These are phyloP conservation scores for Tryphoninae sp. DNA, from an alignment of 2,888 invertebrate species.

Conservation along the genomic window DNA sequence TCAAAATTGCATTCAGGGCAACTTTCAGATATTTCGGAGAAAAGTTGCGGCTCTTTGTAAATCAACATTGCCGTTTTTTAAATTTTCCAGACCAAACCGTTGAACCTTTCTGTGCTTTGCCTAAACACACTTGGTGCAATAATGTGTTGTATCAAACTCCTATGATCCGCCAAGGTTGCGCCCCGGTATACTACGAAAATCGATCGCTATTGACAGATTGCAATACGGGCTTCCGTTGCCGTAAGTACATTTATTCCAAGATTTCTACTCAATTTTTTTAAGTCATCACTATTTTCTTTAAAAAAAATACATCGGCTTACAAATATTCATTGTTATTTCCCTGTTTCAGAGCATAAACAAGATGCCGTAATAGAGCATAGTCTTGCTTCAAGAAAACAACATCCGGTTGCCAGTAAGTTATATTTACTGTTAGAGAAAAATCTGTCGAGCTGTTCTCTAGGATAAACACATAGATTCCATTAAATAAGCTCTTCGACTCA, in stretches of 20 bases:
- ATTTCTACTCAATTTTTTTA: not conserved
- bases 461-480: not conserved
- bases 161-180: conserved; percentile 66
- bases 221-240: conserved; percentile 67
- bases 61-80: conserved; percentile 1
- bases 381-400: not conserved
- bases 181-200: conserved; percentile 66
- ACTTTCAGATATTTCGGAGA: not conserved
- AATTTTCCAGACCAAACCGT: conserved; percentile 66
- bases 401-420: conserved; percentile 20
- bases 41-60: not conserved
- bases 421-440: not conserved
- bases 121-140: conserved; percentile 62
- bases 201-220: conserved; percentile 65
- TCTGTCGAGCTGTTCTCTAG: not conserved
- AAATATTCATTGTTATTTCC: conserved; percentile 22
- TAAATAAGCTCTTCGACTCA: not conserved
- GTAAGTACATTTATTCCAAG: conserved; percentile 67
- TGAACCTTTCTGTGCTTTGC: conserved; percentile 70
- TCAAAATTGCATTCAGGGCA: not conserved
- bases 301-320: not conserved
- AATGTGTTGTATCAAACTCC: conserved; percentile 51
- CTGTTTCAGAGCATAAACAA: conserved; percentile 59
- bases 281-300: not conserved
- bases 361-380: conserved; percentile 61